phyloP scores from a whole-genome alignment of 1,140 invertebrate species.

The Nephila pilipes region DNA sequence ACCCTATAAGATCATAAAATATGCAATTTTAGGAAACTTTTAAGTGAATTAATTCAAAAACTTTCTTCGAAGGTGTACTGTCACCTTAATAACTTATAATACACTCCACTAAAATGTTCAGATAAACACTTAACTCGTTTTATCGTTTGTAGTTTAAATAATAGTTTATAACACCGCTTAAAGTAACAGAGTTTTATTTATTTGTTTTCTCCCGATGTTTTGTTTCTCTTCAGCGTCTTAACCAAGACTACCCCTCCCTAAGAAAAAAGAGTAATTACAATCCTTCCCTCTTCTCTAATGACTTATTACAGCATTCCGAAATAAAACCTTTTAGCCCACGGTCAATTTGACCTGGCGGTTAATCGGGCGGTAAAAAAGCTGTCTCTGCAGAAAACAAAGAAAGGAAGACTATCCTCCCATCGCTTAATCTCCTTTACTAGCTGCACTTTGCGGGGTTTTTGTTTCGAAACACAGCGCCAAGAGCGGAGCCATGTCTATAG shows the following conservation, averaged over 20 bases:
- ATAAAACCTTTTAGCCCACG: conserved; percentile 50
- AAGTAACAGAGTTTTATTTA: too few species aligned
- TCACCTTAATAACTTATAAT: too few species aligned
- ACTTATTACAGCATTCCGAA: background rate
- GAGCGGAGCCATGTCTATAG: background rate
- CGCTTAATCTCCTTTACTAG: conserved; percentile 59
- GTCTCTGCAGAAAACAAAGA: conserved; percentile 36
- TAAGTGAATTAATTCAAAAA: too few species aligned
- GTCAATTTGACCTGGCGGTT: conserved; percentile 47
- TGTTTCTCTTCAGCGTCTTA: background rate
- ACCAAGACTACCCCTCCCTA: background rate
- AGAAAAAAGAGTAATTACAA: conserved; percentile 12
- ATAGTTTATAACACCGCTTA: too few species aligned
- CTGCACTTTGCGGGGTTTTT: background rate
- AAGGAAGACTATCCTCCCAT: conserved; percentile 26
- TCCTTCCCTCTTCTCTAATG: background rate
- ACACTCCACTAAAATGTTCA: too few species aligned
- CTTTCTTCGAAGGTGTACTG: too few species aligned
- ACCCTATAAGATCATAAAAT: too few species aligned
- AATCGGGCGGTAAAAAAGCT: conserved; percentile 61
- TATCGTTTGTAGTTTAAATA: too few species aligned
- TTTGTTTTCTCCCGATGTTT: background rate
- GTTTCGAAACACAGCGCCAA: conserved; percentile 61
- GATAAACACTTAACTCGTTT: too few species aligned
- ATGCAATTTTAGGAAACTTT: too few species aligned